Percentiles rank a stretch among this genome's conserved stretches.
phyloP scores from a whole-genome alignment of 2,113 vertebrate species.

The Ochotona princeps region DNA sequence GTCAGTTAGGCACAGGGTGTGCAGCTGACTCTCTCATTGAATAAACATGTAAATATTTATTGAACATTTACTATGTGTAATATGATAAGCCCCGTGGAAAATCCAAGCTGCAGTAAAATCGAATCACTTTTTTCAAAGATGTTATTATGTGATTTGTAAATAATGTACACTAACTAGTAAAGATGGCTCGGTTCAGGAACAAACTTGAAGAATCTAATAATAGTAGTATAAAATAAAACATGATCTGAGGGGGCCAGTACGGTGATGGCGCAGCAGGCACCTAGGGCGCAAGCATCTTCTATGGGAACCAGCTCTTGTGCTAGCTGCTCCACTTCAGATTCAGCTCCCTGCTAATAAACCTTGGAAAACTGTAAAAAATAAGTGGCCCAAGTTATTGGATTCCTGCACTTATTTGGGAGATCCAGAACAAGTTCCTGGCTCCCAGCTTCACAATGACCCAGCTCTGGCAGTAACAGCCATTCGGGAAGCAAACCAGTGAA shows the following conservation, averaged over 20 bases:
- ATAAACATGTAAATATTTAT: constrained; percentile 69
- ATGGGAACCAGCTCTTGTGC: too few relatives aligned
- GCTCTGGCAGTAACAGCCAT: too few relatives aligned
- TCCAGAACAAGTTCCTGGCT: too few relatives aligned
- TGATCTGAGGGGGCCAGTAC: neutral
- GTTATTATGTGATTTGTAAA: constrained; percentile 22
- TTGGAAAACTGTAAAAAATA: too few relatives aligned
- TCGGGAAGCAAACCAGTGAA: too few relatives aligned
- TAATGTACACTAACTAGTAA: constrained; percentile 37
- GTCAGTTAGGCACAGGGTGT: constrained; percentile 65
- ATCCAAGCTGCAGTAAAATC: constrained; percentile 30
- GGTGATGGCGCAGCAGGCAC: too few relatives aligned
- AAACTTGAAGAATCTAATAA: neutral
- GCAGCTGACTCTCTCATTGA: constrained; percentile 59
- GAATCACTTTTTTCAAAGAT: constrained; percentile 41
- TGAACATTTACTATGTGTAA: constrained; percentile 67
- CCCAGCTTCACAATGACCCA: too few relatives aligned
- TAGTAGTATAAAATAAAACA: neutral
- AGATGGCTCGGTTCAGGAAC: constrained; percentile 41
- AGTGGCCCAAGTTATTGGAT: too few relatives aligned
- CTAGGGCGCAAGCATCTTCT: too few relatives aligned
- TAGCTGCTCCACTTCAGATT: too few relatives aligned
- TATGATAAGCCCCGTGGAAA: constrained; percentile 54
- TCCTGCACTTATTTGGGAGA: too few relatives aligned
- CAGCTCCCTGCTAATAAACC: too few relatives aligned